Evolutionary conservation across 2,797 vertebrate genomes (phyloP), one percentile per base, ranked within the genome.

Genomic region (Gymnoscopelus microlampas): DNA sequence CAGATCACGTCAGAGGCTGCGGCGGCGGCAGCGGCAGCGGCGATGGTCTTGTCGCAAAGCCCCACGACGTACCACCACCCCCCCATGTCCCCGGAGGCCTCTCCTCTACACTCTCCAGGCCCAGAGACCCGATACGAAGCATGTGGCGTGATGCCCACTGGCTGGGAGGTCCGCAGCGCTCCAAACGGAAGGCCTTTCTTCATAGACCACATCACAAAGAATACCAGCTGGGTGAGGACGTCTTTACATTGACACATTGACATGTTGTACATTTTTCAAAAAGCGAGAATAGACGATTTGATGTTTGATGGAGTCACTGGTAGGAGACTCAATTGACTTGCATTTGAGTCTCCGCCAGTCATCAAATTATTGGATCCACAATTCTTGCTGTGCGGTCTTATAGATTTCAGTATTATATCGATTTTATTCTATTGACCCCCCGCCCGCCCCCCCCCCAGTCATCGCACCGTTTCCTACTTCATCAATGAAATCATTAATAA

Each of bases 171-270:
- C 48, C 94, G 96, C 68, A 95, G 95, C 1, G 94, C 95, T 29
- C 95, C 96, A 9, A 97, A 91, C 13, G 96, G 97, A 73, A 95
- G 96, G 71, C 95, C 95, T 0, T 99, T 99, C 90, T 99, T 98
- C 86, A 97, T 98, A 47, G 92, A 99, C 89, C 97, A 98, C 90
- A 95, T 93, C 75, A 96, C 95, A 61, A 98, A 97, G 91, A 97
- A 94, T 6, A 99, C 97, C 48, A 96, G 95, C 73, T 99, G 98
- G 97, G 97, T 99, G 71, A 90, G 87, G 68, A 32, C 5, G 23
- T n/a, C 12, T 29, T 7, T 5, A 24, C 12, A 58, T 58, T 29
- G 26, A 29, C 19, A 19, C 19, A 19, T 19, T 19, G 19, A 19
- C 19, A 19, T 19, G 19, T 19, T 19, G 19, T 19, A 19, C 19